Conservation (phyloP, 2,113 vertebrate species). For the Caloenas nicobarica region DNA sequence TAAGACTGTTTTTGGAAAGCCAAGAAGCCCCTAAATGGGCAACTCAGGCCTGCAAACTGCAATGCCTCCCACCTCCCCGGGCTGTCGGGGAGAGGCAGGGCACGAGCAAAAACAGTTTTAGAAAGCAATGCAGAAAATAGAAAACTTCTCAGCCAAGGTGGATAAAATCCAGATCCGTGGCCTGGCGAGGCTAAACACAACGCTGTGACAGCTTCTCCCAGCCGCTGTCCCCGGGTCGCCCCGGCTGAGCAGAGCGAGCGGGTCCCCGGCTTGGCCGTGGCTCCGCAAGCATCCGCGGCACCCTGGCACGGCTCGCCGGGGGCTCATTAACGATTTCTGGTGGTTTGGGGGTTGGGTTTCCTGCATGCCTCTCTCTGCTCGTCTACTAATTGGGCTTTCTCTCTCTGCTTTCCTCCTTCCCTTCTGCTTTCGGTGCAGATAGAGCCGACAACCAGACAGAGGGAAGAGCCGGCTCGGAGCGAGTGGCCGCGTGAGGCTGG, state of each 20-base stretch:
- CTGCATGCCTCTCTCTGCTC: conserved; percentile 73
- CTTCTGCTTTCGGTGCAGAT: conserved; percentile 71
- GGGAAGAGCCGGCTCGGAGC: conserved; percentile 66
- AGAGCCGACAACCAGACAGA: conserved; percentile 73
- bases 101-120: background rate
- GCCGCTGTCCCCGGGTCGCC: background rate
- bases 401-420: conserved; percentile 54
- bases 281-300: rapidly evolving
- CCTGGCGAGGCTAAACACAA: background rate
- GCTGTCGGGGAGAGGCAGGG: background rate
- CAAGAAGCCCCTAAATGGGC: conserved; percentile 26
- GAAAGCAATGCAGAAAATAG: conserved; percentile 18
- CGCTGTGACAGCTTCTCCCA: background rate
- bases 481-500: conserved; percentile 63
- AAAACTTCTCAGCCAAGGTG: background rate
- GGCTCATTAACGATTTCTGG: conserved; percentile 5
- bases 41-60: background rate
- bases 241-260: background rate
- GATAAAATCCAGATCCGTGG: background rate
- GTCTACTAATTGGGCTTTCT: conserved; percentile 76
- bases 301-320: background rate
- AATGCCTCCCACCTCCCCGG: background rate
- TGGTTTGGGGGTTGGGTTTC: conserved; percentile 59
- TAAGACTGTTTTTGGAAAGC: background rate
- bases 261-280: background rate